Base-by-base conservation (phyloP, 2,888 invertebrate species). In the Melanophora roralis region DNA sequence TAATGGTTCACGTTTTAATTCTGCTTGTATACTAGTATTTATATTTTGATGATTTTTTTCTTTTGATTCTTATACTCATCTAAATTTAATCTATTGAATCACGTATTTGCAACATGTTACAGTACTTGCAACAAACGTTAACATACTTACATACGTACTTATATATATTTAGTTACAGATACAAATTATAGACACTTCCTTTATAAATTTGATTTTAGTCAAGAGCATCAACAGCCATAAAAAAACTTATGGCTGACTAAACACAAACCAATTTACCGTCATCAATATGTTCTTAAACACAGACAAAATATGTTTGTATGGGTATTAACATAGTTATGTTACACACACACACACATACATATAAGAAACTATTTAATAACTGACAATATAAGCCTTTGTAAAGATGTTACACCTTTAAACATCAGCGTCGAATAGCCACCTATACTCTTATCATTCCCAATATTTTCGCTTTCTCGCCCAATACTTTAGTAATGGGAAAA, bases 91-190 rank as follows among this genome's bases (percentile, higher is more conserved):
- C 85, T 86, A 87, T 86, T 87, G 85, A 85, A 85, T 86, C 87
- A 88, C 87, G 88, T 88, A 88, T 85, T 86, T 84, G 83, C 86
- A 87, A 85, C 85, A 88, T 88, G 87, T 86, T 87, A 86, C 87
- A 86, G 27, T 47, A 32, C 14, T 27, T 27, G 19, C 40, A 40
- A 59, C n/a, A 23, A 2, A 19, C 43, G 43, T 12, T 12, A 8
- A 11, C 4, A 14, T 1, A 45, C 11, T 16, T 11, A 12, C 23
- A 40, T 14, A 23, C 53, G 3, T n/a, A n/a, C n/a, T n/a, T n/a
- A n/a, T 12, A 21, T 1, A 47, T 27, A 27, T 12, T 49, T 14
- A 38, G 12, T 32, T 32, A 32, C 16, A 85, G 19, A 59, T 86
- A 85, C 86, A 83, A 88, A 88, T 88, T 88, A 88, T 86, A 86